phyloP scores from a whole-genome alignment of 2,797 vertebrate genomes.

The Clarias fuscus region DNA sequence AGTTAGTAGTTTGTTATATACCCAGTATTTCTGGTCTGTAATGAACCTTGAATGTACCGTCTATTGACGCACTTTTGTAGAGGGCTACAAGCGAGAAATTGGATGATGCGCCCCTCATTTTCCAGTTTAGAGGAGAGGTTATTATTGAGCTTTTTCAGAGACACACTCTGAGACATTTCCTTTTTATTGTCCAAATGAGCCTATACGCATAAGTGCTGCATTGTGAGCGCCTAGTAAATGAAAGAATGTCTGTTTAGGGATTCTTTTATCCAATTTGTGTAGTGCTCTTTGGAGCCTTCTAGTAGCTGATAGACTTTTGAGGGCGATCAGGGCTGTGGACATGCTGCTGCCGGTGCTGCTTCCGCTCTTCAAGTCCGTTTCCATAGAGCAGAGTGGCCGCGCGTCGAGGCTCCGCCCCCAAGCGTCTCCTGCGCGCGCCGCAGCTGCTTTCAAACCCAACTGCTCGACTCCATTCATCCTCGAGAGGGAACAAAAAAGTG shows the following conservation, averaged over 20 bases:
- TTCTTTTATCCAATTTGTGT: conserved; percentile 25
- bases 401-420: conserved; percentile 83
- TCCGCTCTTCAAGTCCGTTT: conserved; percentile 72
- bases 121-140: conserved; percentile 9
- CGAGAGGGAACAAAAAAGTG: conserved; percentile 89
- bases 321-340: conserved; percentile 54
- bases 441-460: conserved; percentile 94
- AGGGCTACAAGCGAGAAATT: conserved; percentile 23
- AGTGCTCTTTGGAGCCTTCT: conserved; percentile 4
- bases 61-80: conserved; percentile 20
- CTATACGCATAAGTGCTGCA: conserved; percentile 4
- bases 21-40: not conserved
- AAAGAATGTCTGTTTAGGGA: conserved; percentile 31
- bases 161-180: not conserved
- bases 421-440: conserved; percentile 67
- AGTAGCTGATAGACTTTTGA: conserved; percentile 23
- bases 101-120: conserved; percentile 17
- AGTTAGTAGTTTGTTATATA: not conserved
- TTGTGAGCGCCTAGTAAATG: conserved; percentile 26
- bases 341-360: conserved; percentile 27
- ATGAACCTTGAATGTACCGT: not conserved
- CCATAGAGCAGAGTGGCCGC: conserved; percentile 68
- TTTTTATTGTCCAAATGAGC: conserved; percentile 25
- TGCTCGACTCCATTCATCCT: conserved; percentile 93
- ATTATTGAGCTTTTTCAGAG: conserved; percentile 14